Evolutionary conservation across 2,113 vertebrate species (phyloP).

Genomic region (Brienomyrus brachyistius): DNA sequence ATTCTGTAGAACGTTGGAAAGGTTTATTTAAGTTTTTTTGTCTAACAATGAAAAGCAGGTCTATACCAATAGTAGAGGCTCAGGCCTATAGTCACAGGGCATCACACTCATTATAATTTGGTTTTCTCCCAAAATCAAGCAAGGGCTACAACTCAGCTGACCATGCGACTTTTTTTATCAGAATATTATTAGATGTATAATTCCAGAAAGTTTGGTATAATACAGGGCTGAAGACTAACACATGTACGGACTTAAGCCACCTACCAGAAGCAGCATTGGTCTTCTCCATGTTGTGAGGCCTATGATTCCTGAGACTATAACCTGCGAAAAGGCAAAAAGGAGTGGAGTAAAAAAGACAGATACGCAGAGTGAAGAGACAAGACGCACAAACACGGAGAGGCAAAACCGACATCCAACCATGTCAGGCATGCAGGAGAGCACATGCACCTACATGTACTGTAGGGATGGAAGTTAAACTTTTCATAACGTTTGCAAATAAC

Average conservation of each 20-base stretch:
- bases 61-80: background rate
- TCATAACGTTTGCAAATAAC: background rate
- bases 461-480: background rate
- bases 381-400: background rate
- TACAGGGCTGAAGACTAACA: background rate
- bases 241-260: constrained; percentile 25
- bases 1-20: background rate
- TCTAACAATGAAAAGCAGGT: background rate
- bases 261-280: constrained; percentile 70
- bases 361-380: background rate
- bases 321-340: constrained; percentile 59
- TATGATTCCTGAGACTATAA: constrained; percentile 77
- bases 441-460: background rate
- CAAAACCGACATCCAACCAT: background rate
- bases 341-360: constrained; percentile 3
- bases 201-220: background rate
- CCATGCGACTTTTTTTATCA: background rate
- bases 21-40: background rate
- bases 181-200: background rate
- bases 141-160: background rate
- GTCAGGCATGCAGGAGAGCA: background rate
- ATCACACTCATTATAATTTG: background rate
- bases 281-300: constrained; percentile 73
- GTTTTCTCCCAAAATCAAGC: background rate
- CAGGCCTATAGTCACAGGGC: background rate